Percentiles rank a stretch among this genome's conserved stretches.
phyloP scores from a whole-genome alignment of 2,797 vertebrate species.

The Dicrostonyx torquatus region DNA sequence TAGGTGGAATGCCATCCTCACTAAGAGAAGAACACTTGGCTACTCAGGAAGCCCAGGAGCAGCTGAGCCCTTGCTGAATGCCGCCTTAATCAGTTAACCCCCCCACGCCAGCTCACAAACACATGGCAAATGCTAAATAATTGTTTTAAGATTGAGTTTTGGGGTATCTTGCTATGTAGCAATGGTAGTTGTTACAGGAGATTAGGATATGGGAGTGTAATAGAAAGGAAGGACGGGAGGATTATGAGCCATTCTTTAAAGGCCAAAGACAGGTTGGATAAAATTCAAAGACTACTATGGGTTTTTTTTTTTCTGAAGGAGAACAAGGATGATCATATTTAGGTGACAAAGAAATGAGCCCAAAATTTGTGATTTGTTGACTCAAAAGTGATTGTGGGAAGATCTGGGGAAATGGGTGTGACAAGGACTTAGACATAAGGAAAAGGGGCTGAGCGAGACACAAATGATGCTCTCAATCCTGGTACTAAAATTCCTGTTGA shows the following conservation, averaged over 20 bases:
- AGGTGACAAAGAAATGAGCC: background rate
- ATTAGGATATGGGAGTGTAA: background rate
- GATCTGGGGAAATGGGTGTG: background rate
- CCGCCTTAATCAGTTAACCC: background rate
- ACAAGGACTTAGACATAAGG: background rate
- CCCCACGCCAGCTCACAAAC: background rate
- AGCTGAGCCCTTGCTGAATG: background rate
- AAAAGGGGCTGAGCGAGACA: background rate
- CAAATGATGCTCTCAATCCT: background rate
- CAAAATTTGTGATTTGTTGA: background rate
- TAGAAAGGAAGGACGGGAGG: background rate
- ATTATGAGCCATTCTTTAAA: constrained; percentile 25
- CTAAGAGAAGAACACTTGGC: background rate
- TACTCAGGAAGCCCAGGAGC: background rate
- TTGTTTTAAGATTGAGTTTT: constrained; percentile 2
- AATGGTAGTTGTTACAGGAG: background rate
- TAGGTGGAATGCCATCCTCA: background rate
- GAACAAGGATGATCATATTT: background rate
- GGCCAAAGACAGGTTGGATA: background rate
- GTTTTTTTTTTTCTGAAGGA: background rate
- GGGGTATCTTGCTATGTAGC: background rate
- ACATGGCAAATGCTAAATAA: background rate
- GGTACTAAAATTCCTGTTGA: background rate
- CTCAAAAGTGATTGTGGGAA: background rate
- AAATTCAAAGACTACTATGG: background rate